Base-by-base conservation (phyloP, 2,888 invertebrate genomes). In the Malthinus flaveolus region DNA sequence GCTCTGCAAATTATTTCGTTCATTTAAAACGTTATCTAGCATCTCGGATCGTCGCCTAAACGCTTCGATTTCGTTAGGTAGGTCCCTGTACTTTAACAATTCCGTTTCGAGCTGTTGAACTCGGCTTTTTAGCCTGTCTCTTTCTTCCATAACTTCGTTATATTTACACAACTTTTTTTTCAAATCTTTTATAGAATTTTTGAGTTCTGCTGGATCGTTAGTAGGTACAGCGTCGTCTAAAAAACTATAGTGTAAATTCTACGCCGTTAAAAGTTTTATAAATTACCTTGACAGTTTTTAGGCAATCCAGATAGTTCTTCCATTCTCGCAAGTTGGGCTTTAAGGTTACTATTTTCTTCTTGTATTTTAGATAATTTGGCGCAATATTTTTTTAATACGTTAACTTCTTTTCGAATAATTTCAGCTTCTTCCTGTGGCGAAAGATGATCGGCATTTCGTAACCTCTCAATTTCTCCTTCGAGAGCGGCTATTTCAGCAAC, bases 321-420 rank as follows among this genome's bases (percentile, higher is more conserved):
- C 8, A 57, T 15, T n/a, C 39, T 42, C 9, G 47, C 49, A 10
- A 61, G 11, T 23, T 61, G 51, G 9, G n/a, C 49, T 64, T 71
- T 75, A 7, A 78, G 62, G 32, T 65, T 57, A 10, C 67, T 49
- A 56, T 77, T 77, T 58, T 78, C 75, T 39, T 71, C 67, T 64
- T 76, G 73, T 39, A 76, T 73, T 11, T 64, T 63, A 0, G 71
- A 67, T 31, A 78, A 59, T 60, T 75, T 73, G 3, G 71, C 64
- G 56, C 77, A 77, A 59, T 75, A 76, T 55, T 68, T 70, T 59
- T 76, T 78, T 23, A 76, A 56, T 3, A 73, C 68, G 45, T 71
- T 67, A 3, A 77, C 63, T 62, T 77, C 76, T 59, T 73, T 76
- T 33, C 67, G 61, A 31, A 77, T 72, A 8, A 74, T 64, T 64